These are phyloP conservation scores for Notolabrus celidotus DNA, from an alignment of 2,797 vertebrate genomes.

Conservation along the genomic window DNA sequence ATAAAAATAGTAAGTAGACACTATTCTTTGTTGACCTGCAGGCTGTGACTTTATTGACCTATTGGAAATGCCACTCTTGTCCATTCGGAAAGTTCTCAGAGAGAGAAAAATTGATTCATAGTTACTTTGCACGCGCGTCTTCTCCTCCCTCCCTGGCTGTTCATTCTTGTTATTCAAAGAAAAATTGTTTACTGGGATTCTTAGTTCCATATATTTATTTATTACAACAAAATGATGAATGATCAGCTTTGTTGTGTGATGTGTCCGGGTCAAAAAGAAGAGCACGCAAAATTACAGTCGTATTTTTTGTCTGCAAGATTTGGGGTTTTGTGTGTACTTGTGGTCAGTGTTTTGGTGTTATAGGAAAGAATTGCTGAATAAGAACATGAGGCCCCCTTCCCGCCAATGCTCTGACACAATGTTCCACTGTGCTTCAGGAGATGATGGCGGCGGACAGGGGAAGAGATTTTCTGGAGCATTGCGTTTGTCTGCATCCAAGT, in stretches of 20 bases:
- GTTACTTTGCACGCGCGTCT: constrained; percentile 18
- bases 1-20: constrained; percentile 16
- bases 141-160: not conserved
- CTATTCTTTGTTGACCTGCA: constrained; percentile 4
- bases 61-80: constrained; percentile 40
- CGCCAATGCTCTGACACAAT: constrained; percentile 62
- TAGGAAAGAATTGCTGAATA: constrained; percentile 53
- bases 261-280: constrained; percentile 26
- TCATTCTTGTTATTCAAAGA: constrained; percentile 46
- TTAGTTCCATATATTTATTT: constrained; percentile 20
- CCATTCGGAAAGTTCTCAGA: constrained; percentile 1
- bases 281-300: constrained; percentile 19
- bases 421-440: constrained; percentile 60
- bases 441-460: constrained; percentile 45
- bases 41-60: constrained; percentile 2
- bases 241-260: constrained; percentile 34
- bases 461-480: constrained; percentile 47
- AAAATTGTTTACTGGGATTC: constrained; percentile 40
- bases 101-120: constrained; percentile 35
- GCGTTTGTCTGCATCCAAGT: constrained; percentile 51
- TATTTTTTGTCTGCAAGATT: constrained; percentile 40
- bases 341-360: constrained; percentile 59
- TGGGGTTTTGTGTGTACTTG: constrained; percentile 38
- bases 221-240: constrained; percentile 50
- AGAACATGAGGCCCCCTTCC: constrained; percentile 25